Evolutionary conservation across 2,797 vertebrate genomes (phyloP), one percentile per base, ranked within the genome.

Genomic region (Gymnodraco acuticeps): DNA sequence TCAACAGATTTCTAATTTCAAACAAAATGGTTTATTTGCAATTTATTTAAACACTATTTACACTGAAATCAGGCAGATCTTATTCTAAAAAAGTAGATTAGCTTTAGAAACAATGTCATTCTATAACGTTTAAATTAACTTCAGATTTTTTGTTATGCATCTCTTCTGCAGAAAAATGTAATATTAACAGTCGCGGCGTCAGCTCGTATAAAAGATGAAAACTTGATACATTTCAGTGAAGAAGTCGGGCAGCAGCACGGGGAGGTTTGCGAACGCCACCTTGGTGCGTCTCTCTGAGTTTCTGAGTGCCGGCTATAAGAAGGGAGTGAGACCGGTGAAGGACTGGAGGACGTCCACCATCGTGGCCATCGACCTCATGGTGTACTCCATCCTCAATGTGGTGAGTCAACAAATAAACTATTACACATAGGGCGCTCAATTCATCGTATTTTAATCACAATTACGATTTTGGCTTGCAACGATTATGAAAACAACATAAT

Each of bases 361-460:
- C 0, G 95, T 99, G 70, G 92, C 95, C 82, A 97, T 99, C 0
- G 98, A 99, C 23, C 92, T 99, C 70, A 99, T 99, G 93, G 93
- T 99, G 54, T 98, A 99, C 0, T 97, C 98, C 66, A 99, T 99
- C 83, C 96, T 99, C 74, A 97, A 88, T 0, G 98, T 99, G 97
- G 98, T 99, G 91, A 92, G 97, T 9, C 6, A 38, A 6, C 33
- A 38, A 38, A 38, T 38, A 38, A 38, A 38, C 17, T 4, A 5
- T 68, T 4, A 27, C 27, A 27, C 27, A 27, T 4, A 27, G 27
- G 27, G 27, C 27, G 27, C 27, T 27, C 27, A 27, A 27, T 27
- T 27, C 0, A 27, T 27, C 27, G 27, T 27, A 27, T 27, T 27
- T 27, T 27, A 27, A 27, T 27, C 27, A 3, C 27, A 27, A 27